Conservation (phyloP, 2,113 vertebrate species). For the Arenaria interpres region DNA sequence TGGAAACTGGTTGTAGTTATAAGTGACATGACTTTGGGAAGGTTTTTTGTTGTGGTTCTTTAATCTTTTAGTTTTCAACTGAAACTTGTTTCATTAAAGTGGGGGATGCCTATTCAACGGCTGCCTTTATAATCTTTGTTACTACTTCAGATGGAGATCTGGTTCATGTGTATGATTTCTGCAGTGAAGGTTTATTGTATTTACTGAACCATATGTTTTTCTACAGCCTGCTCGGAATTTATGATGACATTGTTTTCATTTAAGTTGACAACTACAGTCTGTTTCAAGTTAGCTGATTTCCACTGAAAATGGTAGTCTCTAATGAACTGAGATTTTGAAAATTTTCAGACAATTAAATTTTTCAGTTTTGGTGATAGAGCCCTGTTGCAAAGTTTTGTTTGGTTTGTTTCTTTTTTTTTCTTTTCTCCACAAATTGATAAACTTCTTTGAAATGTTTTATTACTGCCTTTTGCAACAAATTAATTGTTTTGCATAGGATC, state of each 20-base stretch:
- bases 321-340: conserved; percentile 53
- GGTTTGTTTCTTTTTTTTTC: neutral
- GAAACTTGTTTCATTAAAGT: conserved; percentile 78
- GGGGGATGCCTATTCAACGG: conserved; percentile 59
- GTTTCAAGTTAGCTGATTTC: conserved; percentile 71
- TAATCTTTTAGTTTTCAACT: conserved; percentile 73
- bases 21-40: conserved; percentile 28
- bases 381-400: neutral
- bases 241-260: conserved; percentile 70
- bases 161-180: conserved; percentile 65
- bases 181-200: conserved; percentile 53
- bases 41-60: conserved; percentile 68
- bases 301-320: conserved; percentile 60
- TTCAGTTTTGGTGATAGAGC: neutral
- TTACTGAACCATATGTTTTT: conserved; percentile 68
- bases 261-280: conserved; percentile 66
- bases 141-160: conserved; percentile 65
- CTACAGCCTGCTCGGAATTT: conserved; percentile 66
- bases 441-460: neutral
- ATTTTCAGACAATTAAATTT: conserved; percentile 18
- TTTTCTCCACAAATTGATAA: neutral
- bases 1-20: conserved; percentile 50
- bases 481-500: neutral
- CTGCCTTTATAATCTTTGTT: conserved; percentile 68
- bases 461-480: neutral